Percentiles rank a stretch among this genome's conserved stretches.
Conservation (phyloP, 2,797 vertebrate species). For the Notolepis coatsorum region DNA sequence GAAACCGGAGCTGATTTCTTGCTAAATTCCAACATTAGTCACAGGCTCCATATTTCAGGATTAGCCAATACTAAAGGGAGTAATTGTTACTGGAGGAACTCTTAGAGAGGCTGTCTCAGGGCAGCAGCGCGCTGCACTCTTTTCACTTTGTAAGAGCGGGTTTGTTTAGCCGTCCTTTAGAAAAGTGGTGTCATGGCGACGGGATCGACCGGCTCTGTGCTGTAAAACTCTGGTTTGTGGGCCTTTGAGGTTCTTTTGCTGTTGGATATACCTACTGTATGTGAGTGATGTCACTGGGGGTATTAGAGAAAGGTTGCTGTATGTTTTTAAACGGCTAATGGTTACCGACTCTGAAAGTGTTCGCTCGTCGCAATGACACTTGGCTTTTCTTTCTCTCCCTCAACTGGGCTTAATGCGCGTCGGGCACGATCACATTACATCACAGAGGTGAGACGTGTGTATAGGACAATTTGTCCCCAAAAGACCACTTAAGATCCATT, state of each 20-base stretch:
- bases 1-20: conserved; percentile 99
- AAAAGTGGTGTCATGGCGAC: conserved; percentile 46
- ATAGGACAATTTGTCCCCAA: conserved; percentile 64
- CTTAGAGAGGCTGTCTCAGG: conserved; percentile 45
- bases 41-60: conserved; percentile 88
- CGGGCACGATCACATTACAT: conserved; percentile 71
- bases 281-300: conserved; percentile 28
- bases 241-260: conserved; percentile 45
- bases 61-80: conserved; percentile 76
- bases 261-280: no score
- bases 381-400: conserved; percentile 1
- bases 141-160: conserved; percentile 48
- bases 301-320: conserved; percentile 38
- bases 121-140: conserved; percentile 44
- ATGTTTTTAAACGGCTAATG: conserved; percentile 75
- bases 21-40: conserved; percentile 99
- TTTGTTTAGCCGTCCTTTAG: conserved; percentile 66
- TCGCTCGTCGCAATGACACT: conserved; percentile 41
- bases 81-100: conserved; percentile 66
- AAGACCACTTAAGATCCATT: conserved; percentile 66
- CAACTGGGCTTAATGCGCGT: conserved; percentile 22
- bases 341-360: conserved; percentile 60
- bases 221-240: conserved; percentile 45
- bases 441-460: conserved; percentile 32
- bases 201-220: conserved; percentile 16